A percentile compares a stretch with the other conserved stretches of the same genome.
These are phyloP conservation scores for Panorpa germanica DNA, from an alignment of 2,888 invertebrate genomes.

Conservation along the genomic window DNA sequence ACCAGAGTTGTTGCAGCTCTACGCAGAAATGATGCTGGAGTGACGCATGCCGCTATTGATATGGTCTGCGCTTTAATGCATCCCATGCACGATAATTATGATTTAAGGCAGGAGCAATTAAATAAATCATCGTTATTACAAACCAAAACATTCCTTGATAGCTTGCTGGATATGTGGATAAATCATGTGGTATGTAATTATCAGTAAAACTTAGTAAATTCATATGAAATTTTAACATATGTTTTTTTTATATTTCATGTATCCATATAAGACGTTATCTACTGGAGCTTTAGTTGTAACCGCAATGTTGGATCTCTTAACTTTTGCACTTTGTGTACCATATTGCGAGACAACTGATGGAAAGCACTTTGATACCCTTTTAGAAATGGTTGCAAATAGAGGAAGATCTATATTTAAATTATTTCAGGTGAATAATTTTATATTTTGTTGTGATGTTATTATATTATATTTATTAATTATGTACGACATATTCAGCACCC, in stretches of 20 bases:
- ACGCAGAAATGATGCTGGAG: slow-evolving; percentile 69
- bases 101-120: slow-evolving; percentile 90
- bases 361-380: slow-evolving; percentile 79
- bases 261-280: slow-evolving; percentile 50
- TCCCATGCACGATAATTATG: slow-evolving; percentile 94
- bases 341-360: slow-evolving; percentile 99
- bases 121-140: slow-evolving; percentile 93
- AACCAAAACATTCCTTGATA: slow-evolving; percentile 79
- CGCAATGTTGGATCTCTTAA: slow-evolving; percentile 95
- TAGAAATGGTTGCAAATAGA: slow-evolving; percentile 85
- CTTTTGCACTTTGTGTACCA: slow-evolving; percentile 94
- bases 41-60: slow-evolving; percentile 92
- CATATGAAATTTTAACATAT: slow-evolving; percentile 4
- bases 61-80: slow-evolving; percentile 96
- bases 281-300: slow-evolving; percentile 93
- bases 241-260: slow-evolving; percentile 10
- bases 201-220: slow-evolving; percentile 4
- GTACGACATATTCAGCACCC: slow-evolving; percentile 44
- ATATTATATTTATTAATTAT: background rate
- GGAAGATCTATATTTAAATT: slow-evolving; percentile 83
- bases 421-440: slow-evolving; percentile 46
- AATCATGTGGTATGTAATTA: slow-evolving; percentile 66
- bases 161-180: slow-evolving; percentile 86
- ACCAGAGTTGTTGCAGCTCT: slow-evolving; percentile 79
- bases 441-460: slow-evolving; percentile 11